phyloP scores from a whole-genome alignment of 2,888 invertebrate genomes.

The Chrysotoxum bicinctum region DNA sequence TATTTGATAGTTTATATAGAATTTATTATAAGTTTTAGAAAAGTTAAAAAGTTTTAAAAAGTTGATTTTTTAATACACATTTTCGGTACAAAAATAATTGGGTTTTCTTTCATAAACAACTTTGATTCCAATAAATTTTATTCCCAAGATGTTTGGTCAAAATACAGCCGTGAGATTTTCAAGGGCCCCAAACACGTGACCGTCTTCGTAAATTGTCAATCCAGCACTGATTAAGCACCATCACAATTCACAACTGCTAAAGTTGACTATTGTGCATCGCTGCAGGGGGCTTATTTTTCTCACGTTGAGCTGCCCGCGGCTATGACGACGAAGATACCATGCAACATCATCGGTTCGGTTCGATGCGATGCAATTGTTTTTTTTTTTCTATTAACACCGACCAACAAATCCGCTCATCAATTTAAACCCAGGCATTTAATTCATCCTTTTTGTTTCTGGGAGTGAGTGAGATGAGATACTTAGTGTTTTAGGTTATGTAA shows the following conservation, averaged over 20 bases:
- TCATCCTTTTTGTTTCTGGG: constrained; percentile 20
- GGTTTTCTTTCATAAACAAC: too few species aligned
- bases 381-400: constrained; percentile 17
- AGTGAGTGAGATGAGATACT: not conserved
- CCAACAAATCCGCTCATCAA: constrained; percentile 66
- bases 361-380: constrained; percentile 47
- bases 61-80: too few species aligned
- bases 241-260: constrained; percentile 1
- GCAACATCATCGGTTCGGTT: constrained; percentile 38
- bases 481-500: constrained; percentile 60
- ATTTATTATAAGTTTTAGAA: too few species aligned
- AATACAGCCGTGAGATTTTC: too few species aligned
- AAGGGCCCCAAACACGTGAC: not conserved
- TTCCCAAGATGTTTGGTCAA: too few species aligned
- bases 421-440: constrained; percentile 51
- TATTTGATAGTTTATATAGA: too few species aligned
- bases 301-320: constrained; percentile 49
- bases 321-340: constrained; percentile 14
- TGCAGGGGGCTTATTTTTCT: constrained; percentile 56
- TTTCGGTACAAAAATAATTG: too few species aligned
- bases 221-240: constrained; percentile 11
- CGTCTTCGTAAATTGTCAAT: not conserved
- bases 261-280: constrained; percentile 52
- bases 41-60: too few species aligned
- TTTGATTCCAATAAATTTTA: too few species aligned